Evolutionary conservation across 2,888 invertebrate genomes (phyloP).

Genomic region (Cantharis lateralis): DNA sequence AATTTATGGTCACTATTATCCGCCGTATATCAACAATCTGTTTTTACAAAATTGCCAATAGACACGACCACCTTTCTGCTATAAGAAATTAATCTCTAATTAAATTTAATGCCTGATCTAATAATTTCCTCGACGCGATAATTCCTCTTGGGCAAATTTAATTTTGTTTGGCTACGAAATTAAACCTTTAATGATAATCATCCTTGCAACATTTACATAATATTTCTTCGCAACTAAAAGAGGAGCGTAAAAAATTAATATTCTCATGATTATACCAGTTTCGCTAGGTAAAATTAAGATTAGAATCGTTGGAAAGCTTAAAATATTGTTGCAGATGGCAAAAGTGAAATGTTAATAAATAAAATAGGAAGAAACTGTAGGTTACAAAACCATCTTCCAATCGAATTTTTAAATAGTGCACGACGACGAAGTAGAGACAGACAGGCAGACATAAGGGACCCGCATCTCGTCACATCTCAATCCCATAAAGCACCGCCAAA

Average conservation of each 20-base stretch:
- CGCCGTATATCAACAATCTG: constrained; percentile 33
- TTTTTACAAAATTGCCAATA: not conserved
- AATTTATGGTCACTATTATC: constrained; percentile 47
- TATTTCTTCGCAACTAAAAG: not conserved
- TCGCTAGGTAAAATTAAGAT: not conserved
- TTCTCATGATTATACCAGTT: not conserved
- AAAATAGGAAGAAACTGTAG: not conserved
- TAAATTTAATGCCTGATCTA: not conserved
- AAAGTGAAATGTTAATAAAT: not conserved
- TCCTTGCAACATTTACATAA: not conserved
- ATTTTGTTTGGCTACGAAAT: not conserved
- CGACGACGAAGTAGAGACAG: not conserved
- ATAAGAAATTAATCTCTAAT: not conserved
- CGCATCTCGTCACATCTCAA: not conserved
- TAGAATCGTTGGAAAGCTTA: not conserved
- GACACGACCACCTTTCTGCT: not conserved
- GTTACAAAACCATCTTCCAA: not conserved
- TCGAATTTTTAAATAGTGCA: not conserved
- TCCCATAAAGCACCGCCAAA: not conserved
- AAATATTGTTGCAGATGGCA: not conserved
- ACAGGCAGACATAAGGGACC: not conserved
- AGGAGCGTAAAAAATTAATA: not conserved
- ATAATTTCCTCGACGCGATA: not conserved
- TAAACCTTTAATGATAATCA: not conserved
- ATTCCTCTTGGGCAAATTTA: not conserved